Conservation (phyloP, 2,888 invertebrate genomes). For the Lasius platythorax region DNA sequence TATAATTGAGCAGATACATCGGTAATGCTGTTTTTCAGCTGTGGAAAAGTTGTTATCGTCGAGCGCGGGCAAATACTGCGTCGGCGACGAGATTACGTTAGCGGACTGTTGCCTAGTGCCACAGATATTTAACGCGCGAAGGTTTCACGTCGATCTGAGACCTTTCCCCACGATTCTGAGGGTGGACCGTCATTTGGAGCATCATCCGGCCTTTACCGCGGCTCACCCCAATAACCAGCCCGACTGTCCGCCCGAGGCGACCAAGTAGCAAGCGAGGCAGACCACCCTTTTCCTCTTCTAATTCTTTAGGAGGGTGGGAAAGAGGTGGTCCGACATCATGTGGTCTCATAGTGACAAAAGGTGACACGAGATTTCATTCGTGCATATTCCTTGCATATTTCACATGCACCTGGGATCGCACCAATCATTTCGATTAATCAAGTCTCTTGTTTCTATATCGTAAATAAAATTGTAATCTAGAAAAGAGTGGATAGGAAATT, state of each 20-base stretch:
- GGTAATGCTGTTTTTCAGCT: constrained; percentile 87
- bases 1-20: not conserved
- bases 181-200: constrained; percentile 94
- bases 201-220: constrained; percentile 95
- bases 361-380: constrained; percentile 59
- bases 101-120: constrained; percentile 98
- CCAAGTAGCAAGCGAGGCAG: constrained; percentile 89
- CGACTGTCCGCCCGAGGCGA: constrained; percentile 96
- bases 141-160: constrained; percentile 97
- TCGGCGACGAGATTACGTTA: constrained; percentile 96
- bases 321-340: constrained; percentile 76
- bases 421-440: not conserved
- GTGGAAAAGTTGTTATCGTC: constrained; percentile 94
- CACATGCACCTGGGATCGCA: not conserved
- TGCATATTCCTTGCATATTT: not conserved
- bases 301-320: constrained; percentile 72
- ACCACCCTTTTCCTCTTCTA: constrained; percentile 86
- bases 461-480: constrained; percentile 16
- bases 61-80: constrained; percentile 96
- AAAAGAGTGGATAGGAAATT: not conserved
- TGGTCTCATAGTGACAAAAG: constrained; percentile 76
- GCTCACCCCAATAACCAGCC: constrained; percentile 97
- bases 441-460: not conserved
- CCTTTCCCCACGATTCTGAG: constrained; percentile 96
- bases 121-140: constrained; percentile 97